Conservation (phyloP, 2,888 invertebrate species). For the Lithophane semibrunnea region DNA sequence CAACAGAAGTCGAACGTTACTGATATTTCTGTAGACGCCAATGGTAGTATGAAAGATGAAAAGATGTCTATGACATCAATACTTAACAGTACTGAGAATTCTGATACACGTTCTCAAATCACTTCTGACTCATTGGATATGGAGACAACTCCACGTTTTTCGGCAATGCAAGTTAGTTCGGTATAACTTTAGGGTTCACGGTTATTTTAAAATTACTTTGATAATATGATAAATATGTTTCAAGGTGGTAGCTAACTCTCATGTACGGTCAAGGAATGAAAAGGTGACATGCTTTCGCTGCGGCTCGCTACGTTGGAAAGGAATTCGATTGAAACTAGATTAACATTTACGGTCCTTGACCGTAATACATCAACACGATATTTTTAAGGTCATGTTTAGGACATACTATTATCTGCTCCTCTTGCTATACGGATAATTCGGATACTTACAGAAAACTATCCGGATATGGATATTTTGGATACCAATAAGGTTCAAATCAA, state of each 20-base stretch:
- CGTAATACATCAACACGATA: background rate
- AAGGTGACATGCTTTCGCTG: background rate
- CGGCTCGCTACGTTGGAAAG: background rate
- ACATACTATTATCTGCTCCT: no score
- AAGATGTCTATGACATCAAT: constrained; percentile 85
- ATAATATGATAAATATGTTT: constrained; percentile 19
- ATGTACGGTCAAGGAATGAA: background rate
- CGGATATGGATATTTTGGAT: no score
- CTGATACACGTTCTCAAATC: constrained; percentile 87
- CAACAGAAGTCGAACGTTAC: constrained; percentile 82
- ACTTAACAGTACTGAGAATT: constrained; percentile 84
- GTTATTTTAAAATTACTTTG: constrained; percentile 24
- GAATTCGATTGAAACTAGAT: background rate
- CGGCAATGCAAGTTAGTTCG: constrained; percentile 91
- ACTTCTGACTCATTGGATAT: constrained; percentile 88
- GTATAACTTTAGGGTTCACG: constrained; percentile 77
- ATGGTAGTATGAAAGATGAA: constrained; percentile 87
- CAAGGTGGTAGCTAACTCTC: constrained; percentile 44
- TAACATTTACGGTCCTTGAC: constrained; percentile 5
- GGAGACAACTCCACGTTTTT: constrained; percentile 87
- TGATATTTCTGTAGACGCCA: constrained; percentile 82
- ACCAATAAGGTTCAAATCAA: no score
- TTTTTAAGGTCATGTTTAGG: constrained; percentile 9
- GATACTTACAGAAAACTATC: no score
- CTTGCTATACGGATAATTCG: no score